Percentiles rank a stretch among this genome's conserved stretches.
Evolutionary conservation across 2,888 invertebrate species (phyloP).

Genomic region (Pachymerium ferrugineum): DNA sequence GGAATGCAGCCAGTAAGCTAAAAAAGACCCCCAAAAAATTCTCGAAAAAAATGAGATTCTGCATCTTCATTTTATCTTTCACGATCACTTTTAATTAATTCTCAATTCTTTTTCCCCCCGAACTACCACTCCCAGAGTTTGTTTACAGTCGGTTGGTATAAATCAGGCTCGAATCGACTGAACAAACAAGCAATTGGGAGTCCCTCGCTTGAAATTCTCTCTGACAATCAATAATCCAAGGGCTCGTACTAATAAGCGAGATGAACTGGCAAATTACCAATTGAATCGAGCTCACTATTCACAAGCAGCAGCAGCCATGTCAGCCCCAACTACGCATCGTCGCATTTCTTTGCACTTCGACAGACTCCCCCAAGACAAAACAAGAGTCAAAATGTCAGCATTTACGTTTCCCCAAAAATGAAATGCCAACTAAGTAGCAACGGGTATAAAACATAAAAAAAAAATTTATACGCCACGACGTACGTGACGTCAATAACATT

Average conservation of each 20-base stretch:
- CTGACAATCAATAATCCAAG: not conserved
- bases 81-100: not conserved
- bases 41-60: too few relatives aligned
- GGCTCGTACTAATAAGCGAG: not conserved
- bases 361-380: not conserved
- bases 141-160: not conserved
- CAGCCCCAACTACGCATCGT: not conserved
- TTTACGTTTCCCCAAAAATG: too few relatives aligned
- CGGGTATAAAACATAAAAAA: too few relatives aligned
- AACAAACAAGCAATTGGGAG: not conserved
- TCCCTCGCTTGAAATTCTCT: not conserved
- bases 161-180: not conserved
- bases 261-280: slow-evolving; percentile 13
- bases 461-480: too few relatives aligned
- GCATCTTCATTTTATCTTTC: too few relatives aligned
- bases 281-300: not conserved
- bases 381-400: not conserved
- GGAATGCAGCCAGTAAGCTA: too few relatives aligned
- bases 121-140: not conserved
- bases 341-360: not conserved
- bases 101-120: not conserved
- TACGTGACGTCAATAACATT: too few relatives aligned
- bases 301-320: not conserved
- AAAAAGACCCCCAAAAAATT: too few relatives aligned
- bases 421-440: too few relatives aligned